Conservation (phyloP, 2,888 invertebrate species). For the Yponomeuta evonymella region DNA sequence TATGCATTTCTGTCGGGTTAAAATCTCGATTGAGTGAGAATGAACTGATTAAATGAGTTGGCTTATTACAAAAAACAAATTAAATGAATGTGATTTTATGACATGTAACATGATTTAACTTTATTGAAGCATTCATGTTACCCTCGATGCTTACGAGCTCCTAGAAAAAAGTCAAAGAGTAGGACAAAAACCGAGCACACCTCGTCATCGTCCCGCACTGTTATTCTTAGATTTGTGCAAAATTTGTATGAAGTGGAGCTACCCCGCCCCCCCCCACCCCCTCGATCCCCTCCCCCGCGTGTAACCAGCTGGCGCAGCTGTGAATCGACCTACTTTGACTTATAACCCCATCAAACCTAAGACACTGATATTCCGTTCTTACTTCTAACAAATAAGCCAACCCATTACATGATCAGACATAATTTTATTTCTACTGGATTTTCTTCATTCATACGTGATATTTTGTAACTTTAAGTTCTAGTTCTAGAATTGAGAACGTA, state of each 20-base stretch:
- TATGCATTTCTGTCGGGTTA: too few relatives aligned
- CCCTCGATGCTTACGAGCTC: neutral
- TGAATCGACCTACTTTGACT: conserved; percentile 3
- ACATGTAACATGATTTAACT: too few relatives aligned
- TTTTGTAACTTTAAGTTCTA: too few relatives aligned
- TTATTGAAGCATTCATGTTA: too few relatives aligned
- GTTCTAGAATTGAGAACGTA: too few relatives aligned
- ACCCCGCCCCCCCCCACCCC: neutral
- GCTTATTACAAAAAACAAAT: too few relatives aligned
- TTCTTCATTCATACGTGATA: too few relatives aligned
- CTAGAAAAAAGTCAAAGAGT: neutral
- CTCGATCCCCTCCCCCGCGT: neutral
- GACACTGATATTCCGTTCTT: neutral
- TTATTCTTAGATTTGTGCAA: neutral
- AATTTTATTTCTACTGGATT: too few relatives aligned
- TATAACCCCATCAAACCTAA: neutral
- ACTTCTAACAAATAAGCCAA: neutral
- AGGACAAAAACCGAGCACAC: neutral
- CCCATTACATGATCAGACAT: neutral
- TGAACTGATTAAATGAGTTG: too few relatives aligned
- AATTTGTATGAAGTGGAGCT: neutral
- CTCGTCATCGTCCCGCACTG: neutral
- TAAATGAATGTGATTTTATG: too few relatives aligned
- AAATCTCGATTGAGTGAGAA: too few relatives aligned
- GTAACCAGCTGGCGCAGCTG: neutral